These are phyloP conservation scores for Hippocampus mohnikei DNA, from an alignment of 2,113 vertebrate genomes.

Conservation along the genomic window DNA sequence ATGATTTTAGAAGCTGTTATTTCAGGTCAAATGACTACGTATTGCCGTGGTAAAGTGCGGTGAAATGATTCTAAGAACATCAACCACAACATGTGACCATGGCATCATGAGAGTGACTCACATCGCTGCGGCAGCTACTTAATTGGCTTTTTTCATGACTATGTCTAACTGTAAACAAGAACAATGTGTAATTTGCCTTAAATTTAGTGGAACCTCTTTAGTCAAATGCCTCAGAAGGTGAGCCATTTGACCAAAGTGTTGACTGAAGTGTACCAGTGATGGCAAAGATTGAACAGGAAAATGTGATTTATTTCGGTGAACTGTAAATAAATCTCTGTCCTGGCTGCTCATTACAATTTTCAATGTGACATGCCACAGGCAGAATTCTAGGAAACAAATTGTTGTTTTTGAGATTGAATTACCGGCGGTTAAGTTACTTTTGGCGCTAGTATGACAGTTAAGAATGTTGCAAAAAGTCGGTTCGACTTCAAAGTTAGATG, in stretches of 20 bases:
- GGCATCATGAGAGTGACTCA: slow-evolving; percentile 31
- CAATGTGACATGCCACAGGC: neutral
- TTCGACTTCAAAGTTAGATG: no score
- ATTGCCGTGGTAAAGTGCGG: neutral
- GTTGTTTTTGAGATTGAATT: neutral
- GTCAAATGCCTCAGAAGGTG: neutral
- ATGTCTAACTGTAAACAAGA: neutral
- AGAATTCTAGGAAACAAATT: neutral
- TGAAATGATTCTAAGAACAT: neutral
- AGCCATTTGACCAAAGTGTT: neutral
- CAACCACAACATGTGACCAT: slow-evolving; percentile 20
- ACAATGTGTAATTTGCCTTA: neutral
- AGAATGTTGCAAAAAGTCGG: neutral
- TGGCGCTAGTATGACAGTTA: no score
- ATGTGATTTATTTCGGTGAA: neutral
- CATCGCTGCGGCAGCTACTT: neutral
- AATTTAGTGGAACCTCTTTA: neutral
- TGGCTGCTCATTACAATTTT: neutral
- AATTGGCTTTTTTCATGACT: neutral
- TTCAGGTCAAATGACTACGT: slow-evolving; percentile 31
- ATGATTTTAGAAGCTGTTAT: slow-evolving; percentile 10
- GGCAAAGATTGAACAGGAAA: neutral
- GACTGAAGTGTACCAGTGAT: neutral
- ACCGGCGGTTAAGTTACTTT: neutral
- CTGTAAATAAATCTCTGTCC: neutral